Base-by-base conservation (phyloP, 2,113 vertebrate species). In the Actenoides hombroni region DNA sequence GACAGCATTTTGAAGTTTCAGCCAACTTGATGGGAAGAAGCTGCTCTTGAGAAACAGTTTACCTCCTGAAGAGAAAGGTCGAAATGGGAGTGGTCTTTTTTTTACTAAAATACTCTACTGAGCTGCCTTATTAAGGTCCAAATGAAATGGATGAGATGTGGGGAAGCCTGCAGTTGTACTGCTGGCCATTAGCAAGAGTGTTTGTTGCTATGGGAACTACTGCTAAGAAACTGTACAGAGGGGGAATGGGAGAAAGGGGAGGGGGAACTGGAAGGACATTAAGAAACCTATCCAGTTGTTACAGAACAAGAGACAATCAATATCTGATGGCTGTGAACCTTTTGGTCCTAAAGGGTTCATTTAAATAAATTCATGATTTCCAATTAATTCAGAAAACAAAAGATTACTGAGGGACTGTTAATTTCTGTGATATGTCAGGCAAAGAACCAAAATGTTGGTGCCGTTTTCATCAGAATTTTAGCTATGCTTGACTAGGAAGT, bases 401-500 rank as follows among this genome's bases (percentile, higher is more conserved):
- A 98, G 97, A 97, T 97, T 98, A 95, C 97, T 87, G 53, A 96
- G 97, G 97, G 98, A 97, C 94, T 98, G 94, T 98, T 98, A 98
- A 98, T 98, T 98, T 98, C 97, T 97, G 88, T 97, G 98, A 95
- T 98, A 98, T 98, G 98, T 98, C 97, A 98, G 98, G 97, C 98
- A 98, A 98, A 98, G 97, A 96, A 98, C 97, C 96, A 98, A 98
- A 97, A 95, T 98, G 96, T 98, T 98, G 98, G 96, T 98, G 96
- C 97, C 92, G 93, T 98, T 98, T 98, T 98, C 98, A 96, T 97
- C 97, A 98, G 98, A 98, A 98, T 98, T 98, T 98, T 98, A 98
- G 98, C 98, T 98, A 99, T 98, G 98, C 98, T 99, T 98, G 98
- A 98, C 97, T 99, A 98, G 98, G 97, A 98, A 98, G 98, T 98